Conservation (phyloP, 37 sponge, comb jelly and placozoan species). For the Dysidea cf. avara region DNA sequence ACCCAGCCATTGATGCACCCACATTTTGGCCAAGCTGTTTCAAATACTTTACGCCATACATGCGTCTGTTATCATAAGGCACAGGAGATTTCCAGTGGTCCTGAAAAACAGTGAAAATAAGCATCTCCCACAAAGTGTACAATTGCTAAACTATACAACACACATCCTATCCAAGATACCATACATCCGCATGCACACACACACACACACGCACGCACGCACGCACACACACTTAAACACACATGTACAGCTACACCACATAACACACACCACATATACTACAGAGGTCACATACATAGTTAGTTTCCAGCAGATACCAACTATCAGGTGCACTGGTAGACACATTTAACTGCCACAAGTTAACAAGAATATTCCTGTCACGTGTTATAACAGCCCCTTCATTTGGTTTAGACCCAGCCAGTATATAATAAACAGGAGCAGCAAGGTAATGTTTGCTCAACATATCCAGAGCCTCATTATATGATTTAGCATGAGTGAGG, state of each 20-base stretch:
- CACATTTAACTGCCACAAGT: slow-evolving; percentile 18
- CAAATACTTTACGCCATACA: slow-evolving; percentile 63
- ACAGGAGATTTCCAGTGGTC: slow-evolving; percentile 49
- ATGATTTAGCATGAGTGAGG: slow-evolving; percentile 7
- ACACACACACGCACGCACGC: no score
- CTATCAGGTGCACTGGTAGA: slow-evolving; percentile 20
- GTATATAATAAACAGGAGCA: slow-evolving; percentile 68
- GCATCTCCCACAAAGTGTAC: neutral
- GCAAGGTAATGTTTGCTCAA: slow-evolving; percentile 26
- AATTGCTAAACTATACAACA: no score
- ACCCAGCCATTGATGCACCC: slow-evolving; percentile 36
- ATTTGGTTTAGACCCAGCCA: slow-evolving; percentile 40
- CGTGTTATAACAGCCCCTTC: slow-evolving; percentile 55
- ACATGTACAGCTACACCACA: no score
- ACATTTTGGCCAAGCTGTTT: slow-evolving; percentile 30
- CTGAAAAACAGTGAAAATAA: slow-evolving; percentile 13
- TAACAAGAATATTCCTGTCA: slow-evolving; percentile 33
- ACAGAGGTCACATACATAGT: slow-evolving; percentile 79
- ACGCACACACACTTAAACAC: no score
- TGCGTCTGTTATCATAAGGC: slow-evolving; percentile 54
- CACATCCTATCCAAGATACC: no score
- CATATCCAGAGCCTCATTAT: slow-evolving; percentile 25
- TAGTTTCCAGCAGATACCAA: slow-evolving; percentile 75
- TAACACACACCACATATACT: no score
- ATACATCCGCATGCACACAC: no score